Conservation (phyloP, 2,797 vertebrate genomes). For the Poecile montanus region DNA sequence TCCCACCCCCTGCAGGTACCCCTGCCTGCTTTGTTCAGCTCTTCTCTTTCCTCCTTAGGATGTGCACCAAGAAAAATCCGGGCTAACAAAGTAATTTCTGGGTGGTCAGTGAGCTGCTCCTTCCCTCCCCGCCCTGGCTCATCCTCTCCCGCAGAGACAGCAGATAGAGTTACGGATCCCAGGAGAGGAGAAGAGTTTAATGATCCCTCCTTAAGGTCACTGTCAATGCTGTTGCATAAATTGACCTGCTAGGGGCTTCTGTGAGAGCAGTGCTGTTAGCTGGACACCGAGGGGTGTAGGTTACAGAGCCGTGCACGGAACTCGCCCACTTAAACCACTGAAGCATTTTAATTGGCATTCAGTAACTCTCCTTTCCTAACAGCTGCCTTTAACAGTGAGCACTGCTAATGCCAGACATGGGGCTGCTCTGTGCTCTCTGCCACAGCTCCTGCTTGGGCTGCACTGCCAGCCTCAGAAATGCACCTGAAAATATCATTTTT, state of each 20-base stretch:
- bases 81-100: neutral
- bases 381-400: neutral
- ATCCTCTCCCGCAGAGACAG: neutral
- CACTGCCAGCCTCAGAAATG: neutral
- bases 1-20: neutral
- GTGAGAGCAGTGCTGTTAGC: neutral
- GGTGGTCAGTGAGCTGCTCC: neutral
- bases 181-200: neutral
- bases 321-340: constrained; percentile 28
- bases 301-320: neutral
- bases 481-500: rapidly evolving
- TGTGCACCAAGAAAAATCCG: neutral
- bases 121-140: neutral
- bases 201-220: constrained; percentile 55
- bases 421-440: neutral
- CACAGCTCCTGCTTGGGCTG: neutral
- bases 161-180: constrained; percentile 23
- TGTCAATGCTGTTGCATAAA: constrained; percentile 32
- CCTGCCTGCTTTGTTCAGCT: neutral
- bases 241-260: constrained; percentile 38
- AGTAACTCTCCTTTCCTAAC: constrained; percentile 6
- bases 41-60: neutral
- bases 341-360: constrained; percentile 55
- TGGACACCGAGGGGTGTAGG: neutral
- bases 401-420: neutral